These are phyloP conservation scores for Crocodylus rhombifer DNA, from an alignment of 2,797 vertebrate genomes.

Conservation along the genomic window DNA sequence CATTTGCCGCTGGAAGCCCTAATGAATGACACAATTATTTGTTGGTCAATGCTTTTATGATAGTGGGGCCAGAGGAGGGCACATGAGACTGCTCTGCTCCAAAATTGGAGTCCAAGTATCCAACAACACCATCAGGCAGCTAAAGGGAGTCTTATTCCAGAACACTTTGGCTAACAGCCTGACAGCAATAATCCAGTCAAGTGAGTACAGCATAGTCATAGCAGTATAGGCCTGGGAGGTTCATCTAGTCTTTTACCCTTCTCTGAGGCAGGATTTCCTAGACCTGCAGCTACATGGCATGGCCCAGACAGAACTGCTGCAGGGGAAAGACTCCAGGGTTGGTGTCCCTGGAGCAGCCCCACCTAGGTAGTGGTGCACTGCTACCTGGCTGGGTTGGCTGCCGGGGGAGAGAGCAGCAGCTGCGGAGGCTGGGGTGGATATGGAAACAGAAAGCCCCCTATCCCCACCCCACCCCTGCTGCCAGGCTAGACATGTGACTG, in stretches of 20 bases:
- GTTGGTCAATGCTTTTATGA: neutral
- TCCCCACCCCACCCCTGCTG: too few species aligned
- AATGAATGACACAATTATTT: neutral
- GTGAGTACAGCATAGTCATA: neutral
- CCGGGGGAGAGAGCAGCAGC: too few species aligned
- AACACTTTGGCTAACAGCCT: neutral
- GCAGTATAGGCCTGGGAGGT: neutral
- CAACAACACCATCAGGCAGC: neutral
- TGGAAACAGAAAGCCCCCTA: too few species aligned
- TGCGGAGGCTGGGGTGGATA: too few species aligned
- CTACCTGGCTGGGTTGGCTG: too few species aligned
- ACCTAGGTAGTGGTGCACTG: too few species aligned
- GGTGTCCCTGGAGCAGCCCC: too few species aligned
- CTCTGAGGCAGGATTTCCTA: neutral
- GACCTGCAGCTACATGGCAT: neutral
- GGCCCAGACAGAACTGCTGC: too few species aligned
- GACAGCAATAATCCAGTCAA: neutral
- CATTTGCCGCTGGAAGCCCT: neutral
- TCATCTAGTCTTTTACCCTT: neutral
- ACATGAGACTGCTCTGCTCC: neutral
- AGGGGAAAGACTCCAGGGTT: too few species aligned
- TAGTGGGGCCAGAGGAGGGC: fast-evolving
- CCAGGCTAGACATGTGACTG: too few species aligned
- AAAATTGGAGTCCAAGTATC: neutral
- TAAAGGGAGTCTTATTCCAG: neutral